Percentiles rank a stretch among this genome's conserved stretches.
Conservation (phyloP, 1,140 invertebrate species). For the Physella acuta region DNA sequence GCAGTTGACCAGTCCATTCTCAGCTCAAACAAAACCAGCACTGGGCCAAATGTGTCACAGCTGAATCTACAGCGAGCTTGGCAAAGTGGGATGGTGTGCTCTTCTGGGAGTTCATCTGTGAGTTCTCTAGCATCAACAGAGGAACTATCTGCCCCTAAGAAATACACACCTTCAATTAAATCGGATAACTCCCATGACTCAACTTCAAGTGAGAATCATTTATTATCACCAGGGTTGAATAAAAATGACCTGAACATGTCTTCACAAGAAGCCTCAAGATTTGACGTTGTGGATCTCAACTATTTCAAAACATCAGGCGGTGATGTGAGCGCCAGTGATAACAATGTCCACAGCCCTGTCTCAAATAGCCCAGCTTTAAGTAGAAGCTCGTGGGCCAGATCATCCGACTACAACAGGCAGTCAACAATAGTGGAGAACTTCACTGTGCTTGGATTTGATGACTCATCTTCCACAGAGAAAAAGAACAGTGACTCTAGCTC, state of each 20-base stretch:
- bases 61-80: slow-evolving; percentile 23
- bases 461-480: slow-evolving; percentile 14
- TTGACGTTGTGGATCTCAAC: not conserved
- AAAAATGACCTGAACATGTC: slow-evolving; percentile 1
- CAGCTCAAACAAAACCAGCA: not conserved
- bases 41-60: not conserved
- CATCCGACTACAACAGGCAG: slow-evolving; percentile 10
- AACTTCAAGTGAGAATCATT: slow-evolving; percentile 10
- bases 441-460: slow-evolving; percentile 6
- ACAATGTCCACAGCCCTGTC: not conserved
- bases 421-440: slow-evolving; percentile 13
- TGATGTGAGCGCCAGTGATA: slow-evolving; percentile 8
- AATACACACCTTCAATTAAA: slow-evolving; percentile 1
- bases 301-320: not conserved
- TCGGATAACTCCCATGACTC: slow-evolving; percentile 7
- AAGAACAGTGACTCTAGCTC: slow-evolving; percentile 12
- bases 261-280: not conserved
- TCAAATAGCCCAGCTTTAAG: slow-evolving; percentile 9
- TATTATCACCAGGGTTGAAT: not conserved
- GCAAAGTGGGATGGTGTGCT: slow-evolving; percentile 29
- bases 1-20: not conserved
- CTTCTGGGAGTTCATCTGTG: slow-evolving; percentile 18
- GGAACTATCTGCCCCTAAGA: not conserved
- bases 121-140: slow-evolving; percentile 16
- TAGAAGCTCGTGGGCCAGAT: slow-evolving; percentile 13